Percentiles rank a stretch among this genome's conserved stretches.
phyloP scores from a whole-genome alignment of 2,113 vertebrate species.

The Gymnarchus niloticus region DNA sequence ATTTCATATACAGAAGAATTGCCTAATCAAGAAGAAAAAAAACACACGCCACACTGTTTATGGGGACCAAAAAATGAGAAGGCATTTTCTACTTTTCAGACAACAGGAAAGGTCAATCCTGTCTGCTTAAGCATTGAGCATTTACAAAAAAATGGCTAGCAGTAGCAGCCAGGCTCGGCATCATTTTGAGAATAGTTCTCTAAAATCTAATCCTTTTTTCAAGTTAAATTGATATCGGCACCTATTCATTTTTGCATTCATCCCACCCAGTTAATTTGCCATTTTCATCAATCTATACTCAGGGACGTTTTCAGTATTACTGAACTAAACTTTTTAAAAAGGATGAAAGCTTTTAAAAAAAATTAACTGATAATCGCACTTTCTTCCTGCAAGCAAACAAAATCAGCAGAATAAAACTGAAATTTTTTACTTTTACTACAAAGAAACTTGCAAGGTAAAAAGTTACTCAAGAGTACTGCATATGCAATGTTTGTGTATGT shows the following conservation, averaged over 20 bases:
- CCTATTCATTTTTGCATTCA: slow-evolving; percentile 2
- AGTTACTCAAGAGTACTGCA: too few species aligned
- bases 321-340: too few species aligned
- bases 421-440: not conserved
- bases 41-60: not conserved
- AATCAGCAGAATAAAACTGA: not conserved
- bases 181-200: not conserved
- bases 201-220: not conserved
- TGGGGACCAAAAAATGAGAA: not conserved
- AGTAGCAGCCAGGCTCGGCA: not conserved
- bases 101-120: slow-evolving; percentile 9
- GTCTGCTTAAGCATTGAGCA: not conserved
- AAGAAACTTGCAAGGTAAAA: too few species aligned
- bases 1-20: not conserved
- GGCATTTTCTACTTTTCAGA: slow-evolving; percentile 1
- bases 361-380: not conserved
- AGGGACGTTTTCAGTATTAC: slow-evolving; percentile 5
- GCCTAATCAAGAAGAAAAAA: not conserved
- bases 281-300: slow-evolving; percentile 4
- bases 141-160: too few species aligned
- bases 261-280: slow-evolving; percentile 6
- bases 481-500: too few species aligned
- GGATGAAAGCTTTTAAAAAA: not conserved
- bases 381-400: not conserved
- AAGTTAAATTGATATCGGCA: not conserved